Evolutionary conservation across 2,113 vertebrate genomes (phyloP).

Genomic region (Anthoscopus minutus): DNA sequence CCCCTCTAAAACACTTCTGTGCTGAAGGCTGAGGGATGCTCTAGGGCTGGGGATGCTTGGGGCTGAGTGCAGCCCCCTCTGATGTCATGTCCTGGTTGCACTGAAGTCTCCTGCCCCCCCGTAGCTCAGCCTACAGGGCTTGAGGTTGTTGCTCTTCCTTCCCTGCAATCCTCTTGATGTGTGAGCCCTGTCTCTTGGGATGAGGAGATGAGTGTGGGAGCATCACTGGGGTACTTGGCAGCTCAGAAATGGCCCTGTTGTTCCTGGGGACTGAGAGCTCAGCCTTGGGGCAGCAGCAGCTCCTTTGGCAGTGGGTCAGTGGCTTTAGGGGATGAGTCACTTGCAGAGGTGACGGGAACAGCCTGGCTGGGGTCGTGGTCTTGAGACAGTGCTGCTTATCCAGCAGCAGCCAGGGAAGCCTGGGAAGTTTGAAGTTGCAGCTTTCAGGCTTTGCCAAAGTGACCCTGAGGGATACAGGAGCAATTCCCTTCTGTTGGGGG

Average conservation of each 20-base stretch:
- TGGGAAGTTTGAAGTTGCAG: background rate
- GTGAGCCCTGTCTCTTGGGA: background rate
- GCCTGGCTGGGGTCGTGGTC: background rate
- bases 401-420: background rate
- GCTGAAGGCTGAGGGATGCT: background rate
- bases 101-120: rapidly evolving
- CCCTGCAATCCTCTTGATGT: background rate
- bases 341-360: background rate
- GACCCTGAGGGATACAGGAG: background rate
- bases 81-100: background rate
- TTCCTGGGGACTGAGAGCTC: background rate
- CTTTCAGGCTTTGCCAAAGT: background rate
- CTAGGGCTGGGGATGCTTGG: background rate
- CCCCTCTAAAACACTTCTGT: background rate
- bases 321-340: background rate
- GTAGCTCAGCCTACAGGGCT: background rate
- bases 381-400: background rate
- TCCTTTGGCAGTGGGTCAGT: slow-evolving; percentile 20
- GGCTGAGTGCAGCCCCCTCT: background rate
- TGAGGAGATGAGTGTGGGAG: background rate
- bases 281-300: background rate
- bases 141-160: background rate
- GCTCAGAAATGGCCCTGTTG: background rate
- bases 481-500: background rate
- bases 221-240: background rate